phyloP scores from a whole-genome alignment of 2,797 vertebrate species.

The Euthynnus affinis region DNA sequence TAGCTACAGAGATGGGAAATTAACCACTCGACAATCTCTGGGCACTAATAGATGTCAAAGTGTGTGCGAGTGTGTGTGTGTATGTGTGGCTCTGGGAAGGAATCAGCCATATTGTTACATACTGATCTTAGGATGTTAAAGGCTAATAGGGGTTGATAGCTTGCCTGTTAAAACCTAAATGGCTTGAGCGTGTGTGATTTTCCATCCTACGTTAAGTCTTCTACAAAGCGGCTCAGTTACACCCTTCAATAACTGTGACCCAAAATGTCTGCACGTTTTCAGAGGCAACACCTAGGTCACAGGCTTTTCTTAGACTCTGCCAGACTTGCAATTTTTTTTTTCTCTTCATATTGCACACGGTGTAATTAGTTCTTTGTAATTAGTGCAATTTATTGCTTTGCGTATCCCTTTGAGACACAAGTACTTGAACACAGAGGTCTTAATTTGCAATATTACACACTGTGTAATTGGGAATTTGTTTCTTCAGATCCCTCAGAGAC shows the following conservation, averaged over 20 bases:
- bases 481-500: constrained; percentile 57
- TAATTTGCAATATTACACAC: constrained; percentile 79
- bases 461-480: constrained; percentile 80
- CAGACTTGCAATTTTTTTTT: constrained; percentile 69
- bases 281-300: constrained; percentile 64
- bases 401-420: constrained; percentile 71
- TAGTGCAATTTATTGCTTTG: constrained; percentile 82
- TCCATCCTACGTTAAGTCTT: constrained; percentile 36
- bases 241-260: constrained; percentile 37
- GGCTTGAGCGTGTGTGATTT: constrained; percentile 19
- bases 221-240: constrained; percentile 33
- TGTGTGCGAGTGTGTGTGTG: constrained; percentile 11
- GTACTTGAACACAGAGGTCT: constrained; percentile 75
- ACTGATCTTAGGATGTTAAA: constrained; percentile 60
- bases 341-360: constrained; percentile 71
- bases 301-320: constrained; percentile 73
- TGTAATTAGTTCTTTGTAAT: constrained; percentile 83
- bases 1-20: constrained; percentile 61
- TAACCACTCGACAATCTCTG: constrained; percentile 64
- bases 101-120: constrained; percentile 47
- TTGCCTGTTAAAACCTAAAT: constrained; percentile 60
- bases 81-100: constrained; percentile 18
- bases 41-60: constrained; percentile 67
- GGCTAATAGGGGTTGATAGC: constrained; percentile 66
- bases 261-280: constrained; percentile 35